Percentiles rank a stretch among this genome's conserved stretches.
These are phyloP conservation scores for Eupithecia subfuscata DNA, from an alignment of 2,888 invertebrate species.

Conservation along the genomic window DNA sequence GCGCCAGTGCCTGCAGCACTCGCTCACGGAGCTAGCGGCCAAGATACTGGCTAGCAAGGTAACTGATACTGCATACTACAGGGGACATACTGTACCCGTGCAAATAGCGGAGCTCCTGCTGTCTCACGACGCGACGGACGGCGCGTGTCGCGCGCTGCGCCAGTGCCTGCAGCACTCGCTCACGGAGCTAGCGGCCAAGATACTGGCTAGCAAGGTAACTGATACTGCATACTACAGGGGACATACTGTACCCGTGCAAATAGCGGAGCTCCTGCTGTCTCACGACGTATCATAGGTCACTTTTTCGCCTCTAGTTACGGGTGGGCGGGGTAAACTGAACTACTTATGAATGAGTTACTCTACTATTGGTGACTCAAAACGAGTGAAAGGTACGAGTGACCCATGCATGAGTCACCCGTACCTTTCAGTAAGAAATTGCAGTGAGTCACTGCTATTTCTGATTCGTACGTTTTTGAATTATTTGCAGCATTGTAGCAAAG, in stretches of 20 bases:
- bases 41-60: conserved; percentile 93
- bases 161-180: conserved; percentile 90
- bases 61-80: conserved; percentile 15
- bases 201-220: conserved; percentile 91
- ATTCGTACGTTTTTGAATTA: no score
- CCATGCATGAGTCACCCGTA: not conserved
- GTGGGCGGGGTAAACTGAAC: not conserved
- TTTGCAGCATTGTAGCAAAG: not conserved
- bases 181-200: conserved; percentile 86
- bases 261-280: not conserved
- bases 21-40: conserved; percentile 87
- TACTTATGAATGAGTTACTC: not conserved
- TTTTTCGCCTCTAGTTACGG: not conserved
- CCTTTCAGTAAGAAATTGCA: no score
- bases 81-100: conserved; percentile 56
- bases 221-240: conserved; percentile 14
- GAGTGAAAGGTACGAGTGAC: not conserved
- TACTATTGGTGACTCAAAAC: not conserved
- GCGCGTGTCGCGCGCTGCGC: conserved; percentile 88
- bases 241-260: not conserved
- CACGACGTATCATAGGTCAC: not conserved
- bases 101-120: conserved; percentile 91
- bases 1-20: conserved; percentile 86
- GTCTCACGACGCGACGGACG: conserved; percentile 93
- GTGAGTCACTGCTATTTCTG: no score